Base-by-base conservation (phyloP, 2,113 vertebrate genomes). In the Heterotilapia buettikoferi region DNA sequence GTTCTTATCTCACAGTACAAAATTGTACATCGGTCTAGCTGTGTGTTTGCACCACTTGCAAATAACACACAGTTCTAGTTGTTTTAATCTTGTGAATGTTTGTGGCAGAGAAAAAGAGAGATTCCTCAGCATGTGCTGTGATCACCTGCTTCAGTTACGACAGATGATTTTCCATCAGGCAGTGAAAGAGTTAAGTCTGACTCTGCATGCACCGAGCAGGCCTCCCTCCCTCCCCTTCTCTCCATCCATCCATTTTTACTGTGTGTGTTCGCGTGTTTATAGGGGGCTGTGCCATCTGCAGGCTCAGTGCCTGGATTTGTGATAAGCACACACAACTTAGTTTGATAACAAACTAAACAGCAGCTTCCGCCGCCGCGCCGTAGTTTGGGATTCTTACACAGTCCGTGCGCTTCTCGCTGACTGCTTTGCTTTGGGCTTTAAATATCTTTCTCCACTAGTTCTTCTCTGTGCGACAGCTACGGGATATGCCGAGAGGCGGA, bases 141-240 rank as follows among this genome's bases (percentile, higher is more conserved):
- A 83, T 90, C 90, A 89, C 80, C 92, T 92, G 93, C 86, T 86
- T 21, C 68, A 24, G 5, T 33, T 26, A 59, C 47, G 29, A n/a
- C 50, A 19, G 68, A 50, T 63, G 53, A 9, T 31, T 83, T 54
- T 24, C n/a, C 29, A 40, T 1, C 68, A 76, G 86, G 95, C 29
- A 45, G 54, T 45, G 88, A 94, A 94, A 6, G 96, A 89, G 96
- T 97, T 96, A 97, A 90, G 84, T 87, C 92, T 96, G 96, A 95
- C 95, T 95, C 89, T 87, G 95, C 95, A 94, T 88, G 88, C 94
- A 92, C 88, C 26, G 90, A 86, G 89, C 92, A 86, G 88, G 78
- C 91, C 92, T 92, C 90, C 92, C 93, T 86, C 88, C 31, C 83
- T 66, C 61, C 61, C 61, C 29, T 45, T 10, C 73, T 16, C 52